A percentile compares a stretch with the other conserved stretches of the same genome.
These are phyloP conservation scores for Chrysocyon brachyurus DNA, from an alignment of 2,797 vertebrate species.

Conservation along the genomic window DNA sequence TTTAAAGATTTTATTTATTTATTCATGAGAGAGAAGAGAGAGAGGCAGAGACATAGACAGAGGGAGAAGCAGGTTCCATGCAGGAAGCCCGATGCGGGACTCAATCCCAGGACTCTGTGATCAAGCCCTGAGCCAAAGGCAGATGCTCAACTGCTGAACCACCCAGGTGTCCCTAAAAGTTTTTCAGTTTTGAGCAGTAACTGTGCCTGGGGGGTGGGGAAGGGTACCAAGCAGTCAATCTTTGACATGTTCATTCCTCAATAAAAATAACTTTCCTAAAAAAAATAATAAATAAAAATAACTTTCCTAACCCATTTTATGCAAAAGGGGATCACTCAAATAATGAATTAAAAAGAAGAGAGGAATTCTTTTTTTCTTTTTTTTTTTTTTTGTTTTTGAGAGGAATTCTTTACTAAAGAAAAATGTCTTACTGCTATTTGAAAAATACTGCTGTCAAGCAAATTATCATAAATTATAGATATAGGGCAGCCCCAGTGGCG, in stretches of 20 bases:
- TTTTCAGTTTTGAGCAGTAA: background rate
- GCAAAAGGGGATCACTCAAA: background rate
- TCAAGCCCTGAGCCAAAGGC: too few relatives aligned
- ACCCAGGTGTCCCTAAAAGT: background rate
- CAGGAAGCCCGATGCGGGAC: too few relatives aligned
- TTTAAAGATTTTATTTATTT: too few relatives aligned
- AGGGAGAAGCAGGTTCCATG: too few relatives aligned
- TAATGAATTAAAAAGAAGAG: constrained; percentile 1
- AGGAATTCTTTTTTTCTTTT: background rate
- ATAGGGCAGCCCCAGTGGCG: too few relatives aligned
- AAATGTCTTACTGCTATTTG: background rate
- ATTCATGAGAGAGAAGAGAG: too few relatives aligned
- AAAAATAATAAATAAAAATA: background rate
- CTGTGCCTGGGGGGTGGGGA: background rate
- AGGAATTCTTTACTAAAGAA: background rate
- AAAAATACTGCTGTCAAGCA: background rate
- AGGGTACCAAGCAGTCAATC: background rate
- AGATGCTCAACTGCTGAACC: too few relatives aligned
- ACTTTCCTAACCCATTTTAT: background rate
- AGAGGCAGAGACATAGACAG: too few relatives aligned
- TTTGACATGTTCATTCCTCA: background rate
- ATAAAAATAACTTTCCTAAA: background rate
- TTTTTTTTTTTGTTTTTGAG: background rate
- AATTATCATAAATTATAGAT: background rate
- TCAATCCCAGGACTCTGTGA: too few relatives aligned